phyloP scores from a whole-genome alignment of 2,888 invertebrate species.

The Altica lythri region DNA sequence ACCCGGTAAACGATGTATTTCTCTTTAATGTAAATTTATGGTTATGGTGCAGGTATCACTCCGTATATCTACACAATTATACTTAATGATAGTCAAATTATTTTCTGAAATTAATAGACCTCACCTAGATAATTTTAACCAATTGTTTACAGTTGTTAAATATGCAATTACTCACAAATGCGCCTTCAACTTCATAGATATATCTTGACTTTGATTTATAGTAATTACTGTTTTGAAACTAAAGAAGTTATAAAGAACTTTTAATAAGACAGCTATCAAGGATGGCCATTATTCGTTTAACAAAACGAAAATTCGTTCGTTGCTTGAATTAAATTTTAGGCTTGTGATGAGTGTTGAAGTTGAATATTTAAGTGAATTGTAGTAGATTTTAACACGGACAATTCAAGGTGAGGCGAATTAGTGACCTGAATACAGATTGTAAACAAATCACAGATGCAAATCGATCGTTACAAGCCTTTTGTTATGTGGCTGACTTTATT shows the following conservation, averaged over 20 bases:
- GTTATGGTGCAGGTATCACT: conserved; percentile 1
- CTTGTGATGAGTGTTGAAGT: background rate
- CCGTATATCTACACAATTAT: background rate
- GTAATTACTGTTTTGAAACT: conserved; percentile 11
- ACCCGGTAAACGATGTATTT: too few relatives aligned
- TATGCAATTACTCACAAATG: conserved; percentile 18
- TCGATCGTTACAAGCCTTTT: background rate
- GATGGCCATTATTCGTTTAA: conserved; percentile 1
- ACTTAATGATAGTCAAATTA: conserved; percentile 12
- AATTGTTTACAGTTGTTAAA: conserved; percentile 16
- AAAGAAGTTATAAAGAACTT: conserved; percentile 12
- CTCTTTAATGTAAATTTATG: background rate
- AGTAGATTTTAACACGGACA: background rate
- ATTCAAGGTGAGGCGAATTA: conserved; percentile 10
- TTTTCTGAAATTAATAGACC: conserved; percentile 6
- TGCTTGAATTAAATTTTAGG: conserved; percentile 7
- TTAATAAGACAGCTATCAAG: conserved; percentile 15
- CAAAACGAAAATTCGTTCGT: conserved; percentile 4
- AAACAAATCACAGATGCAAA: conserved; percentile 1
- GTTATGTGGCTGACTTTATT: too few relatives aligned
- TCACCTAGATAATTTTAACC: conserved; percentile 12
- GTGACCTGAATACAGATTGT: conserved; percentile 4
- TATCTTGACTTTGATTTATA: conserved; percentile 20
- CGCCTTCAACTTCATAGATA: conserved; percentile 10
- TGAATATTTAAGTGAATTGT: background rate